Conservation (phyloP, 2,888 invertebrate genomes). For the Euspilapteryx auroguttella region DNA sequence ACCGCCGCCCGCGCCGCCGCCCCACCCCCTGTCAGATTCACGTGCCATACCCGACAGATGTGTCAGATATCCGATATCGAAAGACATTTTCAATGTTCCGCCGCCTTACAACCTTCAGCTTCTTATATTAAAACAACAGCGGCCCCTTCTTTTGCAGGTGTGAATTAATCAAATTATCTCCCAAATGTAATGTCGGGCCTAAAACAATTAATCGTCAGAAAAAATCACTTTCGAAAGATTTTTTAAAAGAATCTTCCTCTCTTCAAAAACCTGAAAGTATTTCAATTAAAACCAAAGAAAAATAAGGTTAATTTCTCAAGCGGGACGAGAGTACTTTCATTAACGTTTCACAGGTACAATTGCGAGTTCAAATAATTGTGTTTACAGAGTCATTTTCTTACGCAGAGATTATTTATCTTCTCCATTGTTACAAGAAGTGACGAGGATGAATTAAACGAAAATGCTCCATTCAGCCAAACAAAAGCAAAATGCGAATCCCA, state of each 20-base stretch:
- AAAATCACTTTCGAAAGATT: conserved; percentile 14
- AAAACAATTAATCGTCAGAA: no score
- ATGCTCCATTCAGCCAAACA: conserved; percentile 56
- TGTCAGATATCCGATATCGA: conserved; percentile 58
- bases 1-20: no score
- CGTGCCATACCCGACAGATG: conserved; percentile 51
- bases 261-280: conserved; percentile 36
- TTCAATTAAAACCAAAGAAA: conserved; percentile 9
- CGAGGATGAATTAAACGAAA: conserved; percentile 57
- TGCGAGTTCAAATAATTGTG: conserved; percentile 58
- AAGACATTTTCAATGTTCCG: conserved; percentile 57
- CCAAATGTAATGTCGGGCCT: conserved; percentile 9
- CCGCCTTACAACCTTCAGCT: conserved; percentile 37
- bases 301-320: conserved; percentile 34
- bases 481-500: conserved; percentile 47
- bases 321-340: conserved; percentile 40
- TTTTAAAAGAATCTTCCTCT: conserved; percentile 32
- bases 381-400: conserved; percentile 59
- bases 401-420: conserved; percentile 56
- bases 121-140: conserved; percentile 50
- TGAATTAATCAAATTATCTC: conserved; percentile 27
- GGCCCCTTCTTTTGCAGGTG: no score
- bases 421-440: conserved; percentile 52
- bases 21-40: conserved; percentile 41
- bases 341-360: conserved; percentile 50